Percentiles rank a stretch among this genome's conserved stretches.
Conservation (phyloP, 2,797 vertebrate species). For the Sebastes glaucus region DNA sequence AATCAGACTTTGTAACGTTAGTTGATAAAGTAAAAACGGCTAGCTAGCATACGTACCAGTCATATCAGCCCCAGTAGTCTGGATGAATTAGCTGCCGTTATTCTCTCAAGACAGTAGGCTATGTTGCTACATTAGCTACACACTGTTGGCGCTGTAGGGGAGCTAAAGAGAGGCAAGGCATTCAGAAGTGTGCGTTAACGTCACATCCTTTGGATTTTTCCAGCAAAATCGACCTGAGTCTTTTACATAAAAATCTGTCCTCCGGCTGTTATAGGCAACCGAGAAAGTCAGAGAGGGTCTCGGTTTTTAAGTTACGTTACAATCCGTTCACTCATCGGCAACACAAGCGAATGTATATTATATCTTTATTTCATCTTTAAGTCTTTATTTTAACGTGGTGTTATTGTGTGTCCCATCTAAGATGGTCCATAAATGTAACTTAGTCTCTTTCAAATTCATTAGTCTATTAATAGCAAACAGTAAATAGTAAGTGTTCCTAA, state of each 20-base stretch:
- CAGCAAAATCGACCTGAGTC: not conserved
- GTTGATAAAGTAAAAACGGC: too few relatives aligned
- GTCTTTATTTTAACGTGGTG: not conserved
- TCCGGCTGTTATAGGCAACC: too few relatives aligned
- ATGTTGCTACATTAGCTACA: too few relatives aligned
- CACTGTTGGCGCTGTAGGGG: not conserved
- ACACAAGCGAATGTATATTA: not conserved
- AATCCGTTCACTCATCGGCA: too few relatives aligned
- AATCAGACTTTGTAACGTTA: not conserved
- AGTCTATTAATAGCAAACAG: not conserved
- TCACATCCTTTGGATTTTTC: too few relatives aligned
- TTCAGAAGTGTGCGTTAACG: accelerated
- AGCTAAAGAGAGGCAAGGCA: not conserved
- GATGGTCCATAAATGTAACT: not conserved
- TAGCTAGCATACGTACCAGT: not conserved
- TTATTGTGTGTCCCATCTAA: not conserved
- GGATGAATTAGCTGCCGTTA: not conserved
- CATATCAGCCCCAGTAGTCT: not conserved
- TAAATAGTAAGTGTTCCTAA: not conserved
- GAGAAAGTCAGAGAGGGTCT: too few relatives aligned
- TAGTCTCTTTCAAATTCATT: not conserved
- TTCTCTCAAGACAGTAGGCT: not conserved
- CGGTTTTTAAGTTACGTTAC: too few relatives aligned
- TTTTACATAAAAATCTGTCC: not conserved
- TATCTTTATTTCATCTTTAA: not conserved